Evolutionary conservation across 1,140 invertebrate species (phyloP).

Genomic region (Zaprionus davidi): DNA sequence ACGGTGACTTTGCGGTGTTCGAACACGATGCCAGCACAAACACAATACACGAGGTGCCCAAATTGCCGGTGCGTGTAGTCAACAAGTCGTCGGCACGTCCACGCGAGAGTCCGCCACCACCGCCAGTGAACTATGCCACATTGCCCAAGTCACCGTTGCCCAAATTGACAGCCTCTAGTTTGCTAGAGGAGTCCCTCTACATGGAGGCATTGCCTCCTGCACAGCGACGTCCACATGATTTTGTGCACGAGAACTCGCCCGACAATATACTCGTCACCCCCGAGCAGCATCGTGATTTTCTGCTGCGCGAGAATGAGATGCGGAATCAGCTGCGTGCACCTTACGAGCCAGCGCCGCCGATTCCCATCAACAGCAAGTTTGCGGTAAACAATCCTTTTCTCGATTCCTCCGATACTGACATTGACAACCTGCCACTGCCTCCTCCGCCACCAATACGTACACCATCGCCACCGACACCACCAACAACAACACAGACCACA

Average conservation of each 20-base stretch:
- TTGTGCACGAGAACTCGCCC: constrained; percentile 80
- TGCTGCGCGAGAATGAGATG: constrained; percentile 81
- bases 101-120: constrained; percentile 78
- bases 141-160: constrained; percentile 69
- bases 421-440: constrained; percentile 78
- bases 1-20: constrained; percentile 81
- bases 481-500: constrained; percentile 19
- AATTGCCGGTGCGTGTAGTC: constrained; percentile 58
- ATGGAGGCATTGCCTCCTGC: constrained; percentile 74
- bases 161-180: constrained; percentile 30
- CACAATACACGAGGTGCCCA: constrained; percentile 70
- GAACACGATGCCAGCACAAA: constrained; percentile 81
- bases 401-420: constrained; percentile 77
- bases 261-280: constrained; percentile 78
- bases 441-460: constrained; percentile 59
- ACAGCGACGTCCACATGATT: constrained; percentile 67
- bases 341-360: constrained; percentile 73
- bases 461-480: constrained; percentile 22
- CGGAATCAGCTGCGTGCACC: constrained; percentile 74
- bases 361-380: constrained; percentile 58
- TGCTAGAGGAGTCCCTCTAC: constrained; percentile 61
- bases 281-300: constrained; percentile 78
- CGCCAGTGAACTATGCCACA: constrained; percentile 76
- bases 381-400: constrained; percentile 83
- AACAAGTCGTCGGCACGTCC: constrained; percentile 44